phyloP scores from a whole-genome alignment of 2,888 invertebrate species.

The Branchellion lobata region DNA sequence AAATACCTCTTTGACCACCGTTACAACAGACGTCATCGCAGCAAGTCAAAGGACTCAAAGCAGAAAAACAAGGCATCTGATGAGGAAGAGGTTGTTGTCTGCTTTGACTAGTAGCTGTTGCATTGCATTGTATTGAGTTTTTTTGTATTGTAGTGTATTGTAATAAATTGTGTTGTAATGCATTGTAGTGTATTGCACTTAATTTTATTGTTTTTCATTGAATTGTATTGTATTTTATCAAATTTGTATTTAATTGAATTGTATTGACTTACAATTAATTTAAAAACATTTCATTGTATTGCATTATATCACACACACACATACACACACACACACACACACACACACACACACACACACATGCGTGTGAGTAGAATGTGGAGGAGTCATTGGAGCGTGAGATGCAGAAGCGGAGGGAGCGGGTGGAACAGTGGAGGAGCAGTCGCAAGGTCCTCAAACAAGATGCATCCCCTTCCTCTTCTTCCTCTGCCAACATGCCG shows the following conservation, averaged over 20 bases:
- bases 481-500: neutral
- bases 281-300: neutral
- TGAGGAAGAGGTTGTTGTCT: neutral
- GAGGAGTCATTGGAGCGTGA: constrained; percentile 74
- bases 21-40: neutral
- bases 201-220: no score
- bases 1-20: no score
- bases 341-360: no score
- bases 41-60: constrained; percentile 2
- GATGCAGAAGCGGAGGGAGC: constrained; percentile 90
- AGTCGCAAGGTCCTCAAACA: neutral
- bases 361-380: constrained; percentile 61
- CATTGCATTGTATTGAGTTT: no score
- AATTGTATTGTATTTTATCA: neutral
- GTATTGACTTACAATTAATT: neutral
- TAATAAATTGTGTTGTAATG: no score
- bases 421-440: constrained; percentile 89
- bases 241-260: neutral
- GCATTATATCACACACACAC: no score
- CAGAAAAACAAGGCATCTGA: neutral
- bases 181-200: no score
- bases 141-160: neutral
- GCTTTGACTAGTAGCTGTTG: no score
- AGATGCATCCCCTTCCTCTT: neutral
- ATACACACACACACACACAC: no score